Evolutionary conservation across 2,797 vertebrate species (phyloP), one percentile per base, ranked within the genome.

Genomic region (Octomys mimax): DNA sequence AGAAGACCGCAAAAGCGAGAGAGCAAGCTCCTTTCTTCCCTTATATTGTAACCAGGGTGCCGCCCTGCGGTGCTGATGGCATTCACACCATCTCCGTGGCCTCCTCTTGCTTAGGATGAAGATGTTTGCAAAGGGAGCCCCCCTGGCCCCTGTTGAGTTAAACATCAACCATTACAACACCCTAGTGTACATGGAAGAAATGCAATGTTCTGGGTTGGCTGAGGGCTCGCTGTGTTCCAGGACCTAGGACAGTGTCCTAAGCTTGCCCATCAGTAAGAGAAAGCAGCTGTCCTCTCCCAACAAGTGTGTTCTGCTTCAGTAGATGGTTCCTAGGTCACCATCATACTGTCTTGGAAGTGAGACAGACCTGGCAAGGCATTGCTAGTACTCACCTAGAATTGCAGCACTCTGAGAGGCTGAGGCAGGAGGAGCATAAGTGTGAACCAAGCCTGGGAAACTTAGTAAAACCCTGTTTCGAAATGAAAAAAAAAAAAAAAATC

Each of bases 121-220:
- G 59, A 61, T 61, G 22, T 6, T 61, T 61, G 22, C 59, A 61
- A 61, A 61, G 19, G 21, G 59, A 61, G 59, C 1, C 22, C 22
- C 22, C 59, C 57, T 59, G 57, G 57, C 21, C 57, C 59, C 59
- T 24, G 21, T 22, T 22, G 21, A 61, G 22, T 61, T 61, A 61
- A 61, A 24, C 22, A 22, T 61, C 59, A 61, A 61, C 59, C 59
- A 61, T 61, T 61, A 61, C 21, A 61, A 22, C 9, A 26, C 39
- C 39, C 39, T 46, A 75, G 24, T 24, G 6, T 26, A 59, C 24
- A 0, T 14, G 49, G 36, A 14, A 62, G 24, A 68, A 62, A 21
- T 61, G 2, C 11, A 26, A 18, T 0, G 3, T 21, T 33, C 0
- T 18, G 42, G 16, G 46, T 18, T 66, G 19, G 0, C 1, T 0